These are phyloP conservation scores for Crocidura indochinensis DNA, from an alignment of 2,797 vertebrate genomes.

Conservation along the genomic window DNA sequence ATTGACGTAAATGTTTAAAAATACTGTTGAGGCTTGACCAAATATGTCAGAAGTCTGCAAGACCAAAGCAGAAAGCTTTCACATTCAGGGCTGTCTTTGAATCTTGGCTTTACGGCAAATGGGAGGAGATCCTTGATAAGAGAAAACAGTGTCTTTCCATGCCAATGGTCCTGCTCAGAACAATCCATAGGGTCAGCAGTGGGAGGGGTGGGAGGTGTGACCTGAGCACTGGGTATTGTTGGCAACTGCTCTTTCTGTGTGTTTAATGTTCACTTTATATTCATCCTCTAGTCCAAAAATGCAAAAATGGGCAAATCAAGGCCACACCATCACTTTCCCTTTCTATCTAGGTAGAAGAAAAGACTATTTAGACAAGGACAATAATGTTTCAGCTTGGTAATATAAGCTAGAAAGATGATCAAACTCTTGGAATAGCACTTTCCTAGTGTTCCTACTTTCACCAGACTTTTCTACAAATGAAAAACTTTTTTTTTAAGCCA, in stretches of 20 bases:
- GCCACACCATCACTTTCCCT: background rate
- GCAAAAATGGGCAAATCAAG: background rate
- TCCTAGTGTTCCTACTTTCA: conserved; percentile 40
- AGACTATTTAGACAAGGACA: background rate
- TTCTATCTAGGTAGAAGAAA: conserved; percentile 27
- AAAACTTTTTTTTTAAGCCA: conserved; percentile 9
- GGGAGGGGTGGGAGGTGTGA: too few species aligned
- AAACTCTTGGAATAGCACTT: background rate
- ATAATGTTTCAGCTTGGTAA: conserved; percentile 18
- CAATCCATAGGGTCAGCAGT: accelerated
- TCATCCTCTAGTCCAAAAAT: background rate
- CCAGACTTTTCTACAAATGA: background rate
- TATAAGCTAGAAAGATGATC: background rate
- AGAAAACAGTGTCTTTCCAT: background rate
- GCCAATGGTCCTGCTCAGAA: background rate
- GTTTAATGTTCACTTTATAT: background rate
- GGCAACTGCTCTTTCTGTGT: background rate
- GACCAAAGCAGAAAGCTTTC: background rate
- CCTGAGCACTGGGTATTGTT: background rate
- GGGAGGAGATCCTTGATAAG: background rate
- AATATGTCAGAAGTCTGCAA: background rate
- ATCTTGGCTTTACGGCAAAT: background rate
- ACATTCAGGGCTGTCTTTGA: background rate
- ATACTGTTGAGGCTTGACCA: background rate
- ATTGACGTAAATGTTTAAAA: conserved; percentile 28